Percentiles rank a stretch among this genome's conserved stretches.
phyloP scores from a whole-genome alignment of 2,113 vertebrate species.

The Synodontis membranacea region DNA sequence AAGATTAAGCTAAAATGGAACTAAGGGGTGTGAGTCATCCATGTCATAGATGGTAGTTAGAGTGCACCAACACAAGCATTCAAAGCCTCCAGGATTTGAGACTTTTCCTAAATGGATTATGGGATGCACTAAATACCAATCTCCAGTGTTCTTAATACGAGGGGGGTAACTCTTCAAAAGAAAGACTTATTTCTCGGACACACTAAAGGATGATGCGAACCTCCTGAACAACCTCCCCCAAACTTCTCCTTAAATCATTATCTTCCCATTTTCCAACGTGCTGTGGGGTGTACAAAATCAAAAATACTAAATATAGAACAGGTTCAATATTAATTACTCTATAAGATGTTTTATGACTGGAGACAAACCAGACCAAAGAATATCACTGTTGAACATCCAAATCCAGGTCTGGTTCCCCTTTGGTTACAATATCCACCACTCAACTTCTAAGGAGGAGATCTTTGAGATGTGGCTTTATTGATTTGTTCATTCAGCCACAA shows the following conservation, averaged over 20 bases:
- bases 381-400: background rate
- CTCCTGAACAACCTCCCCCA: background rate
- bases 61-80: conserved; percentile 15
- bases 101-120: conserved; percentile 5
- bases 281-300: too few species aligned
- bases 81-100: background rate
- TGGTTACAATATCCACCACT: background rate
- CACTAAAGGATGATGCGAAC: background rate
- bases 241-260: background rate
- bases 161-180: background rate
- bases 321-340: too few species aligned
- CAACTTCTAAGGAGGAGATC: background rate
- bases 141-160: background rate
- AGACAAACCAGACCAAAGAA: background rate
- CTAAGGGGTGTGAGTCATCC: conserved; percentile 46
- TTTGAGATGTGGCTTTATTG: background rate
- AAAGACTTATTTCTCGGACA: background rate
- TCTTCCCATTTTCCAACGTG: background rate
- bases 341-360: background rate
- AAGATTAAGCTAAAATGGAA: conserved; percentile 14
- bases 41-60: conserved; percentile 14
- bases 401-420: too few species aligned
- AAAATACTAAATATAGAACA: background rate
- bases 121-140: conserved; percentile 31
- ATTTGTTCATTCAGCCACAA: background rate